A percentile compares a stretch with the other conserved stretches of the same genome.
Conservation (phyloP, 2,113 vertebrate genomes). For the Daubentonia madagascariensis region DNA sequence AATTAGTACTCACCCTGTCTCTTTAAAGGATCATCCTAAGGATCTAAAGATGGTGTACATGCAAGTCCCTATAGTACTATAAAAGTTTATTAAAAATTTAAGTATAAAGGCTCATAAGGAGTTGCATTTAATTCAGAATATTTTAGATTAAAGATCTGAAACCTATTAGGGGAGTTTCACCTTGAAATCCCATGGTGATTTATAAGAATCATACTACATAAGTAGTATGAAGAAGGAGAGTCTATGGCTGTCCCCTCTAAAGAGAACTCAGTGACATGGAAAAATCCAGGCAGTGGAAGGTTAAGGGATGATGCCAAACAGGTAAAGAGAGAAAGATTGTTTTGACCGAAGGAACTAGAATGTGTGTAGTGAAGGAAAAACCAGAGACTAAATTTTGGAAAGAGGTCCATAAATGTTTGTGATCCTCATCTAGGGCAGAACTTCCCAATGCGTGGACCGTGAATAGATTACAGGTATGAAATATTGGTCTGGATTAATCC, state of each 20-base stretch:
- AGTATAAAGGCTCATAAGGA: neutral
- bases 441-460: neutral
- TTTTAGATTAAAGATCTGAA: conserved; percentile 1
- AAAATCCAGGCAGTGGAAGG: neutral
- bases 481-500: neutral
- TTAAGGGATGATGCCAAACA: neutral
- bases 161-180: neutral
- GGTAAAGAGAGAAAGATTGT: neutral
- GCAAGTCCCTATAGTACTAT: neutral
- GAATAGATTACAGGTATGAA: neutral
- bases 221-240: neutral
- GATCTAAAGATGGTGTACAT: neutral
- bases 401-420: neutral
- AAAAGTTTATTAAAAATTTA: neutral
- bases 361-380: neutral
- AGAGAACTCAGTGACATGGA: neutral
- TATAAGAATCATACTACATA: too few relatives aligned
- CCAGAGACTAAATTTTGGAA: neutral
- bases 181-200: neutral
- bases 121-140: conserved; percentile 13
- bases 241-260: neutral
- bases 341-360: neutral
- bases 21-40: neutral
- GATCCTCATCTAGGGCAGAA: neutral
- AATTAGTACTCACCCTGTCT: neutral